Base-by-base conservation (phyloP, 2,113 vertebrate species). In the Hippocampus abdominalis region DNA sequence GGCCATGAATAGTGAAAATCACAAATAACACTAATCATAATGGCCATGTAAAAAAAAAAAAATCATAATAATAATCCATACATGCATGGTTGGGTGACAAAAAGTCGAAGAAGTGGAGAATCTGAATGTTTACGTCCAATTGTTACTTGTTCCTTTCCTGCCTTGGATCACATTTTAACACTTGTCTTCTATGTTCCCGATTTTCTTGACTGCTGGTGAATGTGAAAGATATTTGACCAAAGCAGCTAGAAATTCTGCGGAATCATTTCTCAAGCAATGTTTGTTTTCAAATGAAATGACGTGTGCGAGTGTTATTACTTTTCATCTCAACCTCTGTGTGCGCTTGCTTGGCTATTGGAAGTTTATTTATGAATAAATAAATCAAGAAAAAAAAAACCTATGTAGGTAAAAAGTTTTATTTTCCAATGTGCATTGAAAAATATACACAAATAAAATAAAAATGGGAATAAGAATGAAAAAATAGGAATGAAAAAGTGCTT, bases 331-430 rank as follows among this genome's bases (percentile, higher is more conserved):
- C 15, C 91, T 83, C 80, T 87, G 83, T 68, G 80, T 92, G 78
- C 18, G 4, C 53, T 83, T 83, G 72, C 86, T 86, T 79, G 83
- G 84, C 81, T 87, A 83, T 85, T 83, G 76, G 76, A 84, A 79
- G 78, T 89, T 88, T 90, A 91, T 90, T 91, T 90, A 89, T 91
- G 42, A 44, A 44, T 91, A 82, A 80, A 89, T 83, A 88, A 89
- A 89, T 87, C 87, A 90, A 89, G 86, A 18, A 32, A 5, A 32
- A 80, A 90, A 88, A 85, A 23, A n/a, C n/a, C 15, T 71, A 70
- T 51, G 79, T 39, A 66, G 36, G 74, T 62, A 49, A 8, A 27
- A 53, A 18, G 18, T 69, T n/a, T 15, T 9, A 36, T 51, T 60
- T 60, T 32, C 27, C 57, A 60, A 18, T 10, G 15, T 8, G 2